Percentiles rank a stretch among this genome's conserved stretches.
Conservation (phyloP, 1,140 invertebrate genomes). For the Heliconius nattereri region DNA sequence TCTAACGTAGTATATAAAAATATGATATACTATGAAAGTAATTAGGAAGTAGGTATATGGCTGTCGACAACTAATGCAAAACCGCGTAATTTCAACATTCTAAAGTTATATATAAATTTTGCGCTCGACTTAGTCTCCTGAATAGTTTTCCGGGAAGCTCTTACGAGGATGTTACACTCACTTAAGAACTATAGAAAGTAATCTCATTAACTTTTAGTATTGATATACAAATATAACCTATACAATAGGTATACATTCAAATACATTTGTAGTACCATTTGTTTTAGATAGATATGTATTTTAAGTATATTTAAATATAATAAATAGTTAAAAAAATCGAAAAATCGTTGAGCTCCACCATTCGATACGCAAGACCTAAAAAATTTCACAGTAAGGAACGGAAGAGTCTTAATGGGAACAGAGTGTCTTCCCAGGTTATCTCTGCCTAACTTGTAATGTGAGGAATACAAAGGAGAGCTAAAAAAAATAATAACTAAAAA, state of each 20-base stretch:
- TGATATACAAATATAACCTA: no score
- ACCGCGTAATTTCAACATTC: conserved; percentile 27
- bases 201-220: conserved; percentile 19
- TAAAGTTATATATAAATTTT: conserved; percentile 37
- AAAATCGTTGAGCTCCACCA: no score
- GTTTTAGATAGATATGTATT: no score
- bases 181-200: conserved; percentile 29
- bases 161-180: conserved; percentile 31
- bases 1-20: not conserved
- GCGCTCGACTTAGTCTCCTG: conserved; percentile 33
- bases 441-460: no score
- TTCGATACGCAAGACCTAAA: no score
- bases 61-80: conserved; percentile 13
- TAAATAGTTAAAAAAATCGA: no score
- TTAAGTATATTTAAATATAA: no score
- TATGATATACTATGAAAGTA: not conserved
- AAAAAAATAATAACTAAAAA: no score
- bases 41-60: not conserved
- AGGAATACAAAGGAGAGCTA: no score
- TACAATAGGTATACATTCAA: not conserved
- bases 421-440: no score
- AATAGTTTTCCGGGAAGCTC: conserved; percentile 36
- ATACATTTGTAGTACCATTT: not conserved
- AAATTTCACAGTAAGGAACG: no score
- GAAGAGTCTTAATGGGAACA: no score